Evolutionary conservation across 2,888 invertebrate species (phyloP), one percentile per base, ranked within the genome.

Genomic region (Nemapogon koenigi): DNA sequence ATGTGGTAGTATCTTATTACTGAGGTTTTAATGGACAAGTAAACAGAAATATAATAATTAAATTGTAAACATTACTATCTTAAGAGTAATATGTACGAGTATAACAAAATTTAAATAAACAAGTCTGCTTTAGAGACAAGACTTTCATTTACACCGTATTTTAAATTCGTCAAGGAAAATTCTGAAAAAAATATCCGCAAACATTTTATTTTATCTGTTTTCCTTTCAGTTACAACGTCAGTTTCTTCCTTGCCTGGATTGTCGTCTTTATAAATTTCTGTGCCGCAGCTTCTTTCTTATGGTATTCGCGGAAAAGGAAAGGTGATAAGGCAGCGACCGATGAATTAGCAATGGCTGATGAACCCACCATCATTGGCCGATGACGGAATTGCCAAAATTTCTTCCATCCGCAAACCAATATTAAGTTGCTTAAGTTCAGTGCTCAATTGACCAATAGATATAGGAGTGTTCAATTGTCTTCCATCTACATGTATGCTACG

Each of bases 301-400:
- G 90, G 68, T 90, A 87, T 59, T 92, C 92, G 0, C 85, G 89
- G 41, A 94, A 94, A 61, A 85, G 89, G 63, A 94, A 94, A 79
- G 88, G 91, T 1, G 86, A 87, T 47, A 88, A 90, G 52, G 91
- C 91, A 1, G 88, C 89, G 3, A 88, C 84, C n/a, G 90, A 90
- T 46, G 90, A 91, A 55, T 76, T 90, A 27, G 91, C 89, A 1
- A 87, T 89, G 85, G 91, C 89, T 3, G 92, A 94, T 51, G 92
- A 92, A 53, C 90, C 91, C 0, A 89, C 90, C 28, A 89, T 89
- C 55, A 88, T 93, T 45, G 85, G 85, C 50, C 83, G 85, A 83
- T 85, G 79, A 80, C 76, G 61, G 49, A 22, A 22, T 10, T 6
- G 22, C 22, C 22, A 6, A 22, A 22, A 22, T 7, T 22, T 10